Evolutionary conservation across 1,140 invertebrate genomes (phyloP), one percentile per base, ranked within the genome.

Genomic region (Carposina sasakii): DNA sequence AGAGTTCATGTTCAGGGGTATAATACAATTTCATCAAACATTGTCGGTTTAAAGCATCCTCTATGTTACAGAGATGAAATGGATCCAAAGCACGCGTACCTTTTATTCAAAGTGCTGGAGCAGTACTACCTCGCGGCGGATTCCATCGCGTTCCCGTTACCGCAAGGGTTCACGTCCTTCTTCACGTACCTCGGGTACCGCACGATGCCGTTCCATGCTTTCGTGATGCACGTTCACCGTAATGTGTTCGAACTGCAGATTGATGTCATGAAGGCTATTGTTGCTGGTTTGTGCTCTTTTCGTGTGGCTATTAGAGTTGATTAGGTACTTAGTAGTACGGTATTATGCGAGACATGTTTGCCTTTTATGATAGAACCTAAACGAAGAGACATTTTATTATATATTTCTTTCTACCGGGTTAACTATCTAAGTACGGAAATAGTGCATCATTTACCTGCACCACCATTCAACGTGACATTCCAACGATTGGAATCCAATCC

Each of bases 211-310:
- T 94, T 91, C 73, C 85, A 90, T 34, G 90, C 90, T 60, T 95
- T 95, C 71, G 60, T 93, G 26, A 93, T 94, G 71, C 94, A 94
- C 68, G 90, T 94, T 26, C 90, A 92, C 57, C 86, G 92, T 45
- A 91, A 92, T 63, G 93, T 94, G 39, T 92, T 95, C 57, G 93
- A 95, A 63, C 75, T 96, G 42, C 93, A 95, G 86, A 91, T 95
- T 19, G 94, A 96, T 67, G 93, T 95, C 1, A 90, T 94, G 72
- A 95, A 95, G 86, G 88, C 89, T 37, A 94, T 95, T 53, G 90
- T 95, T 67, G 89, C 90, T 59, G 91, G 93, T 94, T 66, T 74
- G 72, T 74, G 17, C 26, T 26, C n/a, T n/a, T n/a, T 20, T 40
- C 23, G 41, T 2, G 24, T 4, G 24, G 24, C 24, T 28, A 12